Conservation (phyloP, 92 coral and sea anemone genomes). For the Palythoa heliodiscus region DNA sequence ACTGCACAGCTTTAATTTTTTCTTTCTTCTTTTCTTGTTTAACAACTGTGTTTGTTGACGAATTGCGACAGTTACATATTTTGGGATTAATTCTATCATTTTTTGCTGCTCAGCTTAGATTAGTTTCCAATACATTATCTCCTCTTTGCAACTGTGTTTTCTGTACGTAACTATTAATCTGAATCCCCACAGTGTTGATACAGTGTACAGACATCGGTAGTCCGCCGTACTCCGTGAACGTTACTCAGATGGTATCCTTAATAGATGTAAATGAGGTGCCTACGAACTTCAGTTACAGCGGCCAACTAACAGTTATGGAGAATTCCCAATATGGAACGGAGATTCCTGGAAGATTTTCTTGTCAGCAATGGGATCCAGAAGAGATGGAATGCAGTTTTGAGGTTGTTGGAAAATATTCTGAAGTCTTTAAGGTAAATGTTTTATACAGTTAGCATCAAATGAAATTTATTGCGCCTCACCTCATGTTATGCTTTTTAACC, state of each 20-base stretch:
- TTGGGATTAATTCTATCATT: too few relatives aligned
- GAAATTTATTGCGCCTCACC: too few relatives aligned
- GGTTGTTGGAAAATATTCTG: constrained; percentile 75
- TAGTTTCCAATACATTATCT: too few relatives aligned
- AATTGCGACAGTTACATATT: too few relatives aligned
- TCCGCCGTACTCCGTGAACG: constrained; percentile 65
- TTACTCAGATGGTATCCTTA: constrained; percentile 58
- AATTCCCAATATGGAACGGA: constrained; percentile 56
- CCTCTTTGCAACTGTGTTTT: too few relatives aligned
- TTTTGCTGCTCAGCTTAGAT: too few relatives aligned
- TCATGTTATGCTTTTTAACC: too few relatives aligned
- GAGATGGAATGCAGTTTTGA: constrained; percentile 65
- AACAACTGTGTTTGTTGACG: too few relatives aligned
- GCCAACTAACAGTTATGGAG: constrained; percentile 59
- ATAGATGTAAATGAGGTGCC: constrained; percentile 88
- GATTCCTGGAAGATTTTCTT: constrained; percentile 67
- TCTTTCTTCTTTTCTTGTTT: too few relatives aligned
- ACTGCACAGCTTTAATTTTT: too few relatives aligned
- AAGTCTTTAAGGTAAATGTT: constrained; percentile 72
- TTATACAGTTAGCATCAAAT: neutral
- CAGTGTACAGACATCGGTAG: constrained; percentile 76
- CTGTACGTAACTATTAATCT: too few relatives aligned
- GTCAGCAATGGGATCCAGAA: constrained; percentile 77
- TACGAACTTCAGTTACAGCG: constrained; percentile 63
- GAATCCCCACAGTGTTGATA: constrained; percentile 53